Base-by-base conservation (phyloP, 2,113 vertebrate genomes). In the Phoenicopterus ruber region DNA sequence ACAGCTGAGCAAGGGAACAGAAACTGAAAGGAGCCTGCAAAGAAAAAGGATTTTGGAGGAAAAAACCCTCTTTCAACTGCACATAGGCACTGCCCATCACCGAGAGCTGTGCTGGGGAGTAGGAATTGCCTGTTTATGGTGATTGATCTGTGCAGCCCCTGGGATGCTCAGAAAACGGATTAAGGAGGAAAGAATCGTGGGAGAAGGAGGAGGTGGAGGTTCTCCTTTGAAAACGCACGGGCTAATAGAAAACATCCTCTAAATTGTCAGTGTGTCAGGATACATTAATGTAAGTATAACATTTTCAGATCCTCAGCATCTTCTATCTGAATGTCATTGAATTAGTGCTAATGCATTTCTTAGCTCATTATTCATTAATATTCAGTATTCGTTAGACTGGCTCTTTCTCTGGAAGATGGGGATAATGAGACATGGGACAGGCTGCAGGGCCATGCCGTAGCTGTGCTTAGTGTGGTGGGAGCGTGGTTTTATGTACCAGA, bases 161-260 rank as follows among this genome's bases (percentile, higher is more conserved):
- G 89, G 73, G 58, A 94, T 96, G 91, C 87, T 93, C 57, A 63
- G 66, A 59, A 90, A 57, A 50, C 25, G 28, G 78, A 93, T 76
- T 96, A 89, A 95, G 84, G 78, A 93, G 70, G 42, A 87, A 44
- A 89, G 61, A 88, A 74, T 63, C 0, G 0, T 7, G 1, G 69
- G 65, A 92, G 61, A 28, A 82, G 74, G 50, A 94, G 76, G 93
- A 86, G 73, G 83, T 83, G 83, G 89, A 95, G 69, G 52, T 76
- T 94, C 62, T 62, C 34, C 50, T 87, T 76, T 79, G 84, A 31
- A 89, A 93, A 78, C 2, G 17, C 70, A 79, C 8, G 5, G 52
- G 84, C 86, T 96, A 71, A 95, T 91, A 72, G 77, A 87, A 96
- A 95, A 49, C 62, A 80, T 96, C 93, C 92, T 93, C 65, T 82